phyloP scores from a whole-genome alignment of 2,797 vertebrate genomes.

The Heliangelus exortis region DNA sequence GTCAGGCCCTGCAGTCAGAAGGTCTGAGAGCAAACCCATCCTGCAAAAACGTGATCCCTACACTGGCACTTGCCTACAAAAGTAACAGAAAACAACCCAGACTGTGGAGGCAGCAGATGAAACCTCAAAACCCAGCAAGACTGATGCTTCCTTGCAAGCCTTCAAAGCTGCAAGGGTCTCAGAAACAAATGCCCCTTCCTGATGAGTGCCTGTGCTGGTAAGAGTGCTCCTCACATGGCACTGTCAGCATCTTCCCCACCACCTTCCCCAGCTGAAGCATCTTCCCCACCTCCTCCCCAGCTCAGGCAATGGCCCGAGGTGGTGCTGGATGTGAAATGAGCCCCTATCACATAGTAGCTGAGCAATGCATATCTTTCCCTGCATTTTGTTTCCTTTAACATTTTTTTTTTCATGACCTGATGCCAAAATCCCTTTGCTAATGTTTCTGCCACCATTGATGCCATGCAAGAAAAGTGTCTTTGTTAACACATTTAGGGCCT shows the following conservation, averaged over 20 bases:
- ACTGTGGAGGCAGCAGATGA: background rate
- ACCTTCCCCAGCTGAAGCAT: background rate
- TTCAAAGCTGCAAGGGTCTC: background rate
- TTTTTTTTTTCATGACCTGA: constrained; percentile 71
- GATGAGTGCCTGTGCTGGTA: background rate
- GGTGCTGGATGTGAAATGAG: constrained; percentile 51
- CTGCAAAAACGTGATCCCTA: accelerated
- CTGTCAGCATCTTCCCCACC: background rate
- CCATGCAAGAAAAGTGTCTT: constrained; percentile 80
- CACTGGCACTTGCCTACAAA: accelerated
- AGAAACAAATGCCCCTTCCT: background rate
- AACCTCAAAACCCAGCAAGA: background rate
- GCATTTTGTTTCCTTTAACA: constrained; percentile 56
- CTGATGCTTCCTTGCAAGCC: background rate
- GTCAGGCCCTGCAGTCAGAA: background rate
- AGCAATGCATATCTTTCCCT: constrained; percentile 49
- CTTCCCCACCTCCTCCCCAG: constrained; percentile 24
- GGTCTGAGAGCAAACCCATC: background rate
- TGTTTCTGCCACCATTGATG: constrained; percentile 76
- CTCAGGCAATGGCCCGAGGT: constrained; percentile 54
- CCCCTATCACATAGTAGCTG: constrained; percentile 54
- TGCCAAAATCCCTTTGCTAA: constrained; percentile 78
- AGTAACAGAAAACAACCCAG: background rate
- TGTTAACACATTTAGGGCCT: constrained; percentile 83
- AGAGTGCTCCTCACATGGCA: background rate